Base-by-base conservation (phyloP, 1,140 invertebrate genomes). In the Aphelenchoides avenae region DNA sequence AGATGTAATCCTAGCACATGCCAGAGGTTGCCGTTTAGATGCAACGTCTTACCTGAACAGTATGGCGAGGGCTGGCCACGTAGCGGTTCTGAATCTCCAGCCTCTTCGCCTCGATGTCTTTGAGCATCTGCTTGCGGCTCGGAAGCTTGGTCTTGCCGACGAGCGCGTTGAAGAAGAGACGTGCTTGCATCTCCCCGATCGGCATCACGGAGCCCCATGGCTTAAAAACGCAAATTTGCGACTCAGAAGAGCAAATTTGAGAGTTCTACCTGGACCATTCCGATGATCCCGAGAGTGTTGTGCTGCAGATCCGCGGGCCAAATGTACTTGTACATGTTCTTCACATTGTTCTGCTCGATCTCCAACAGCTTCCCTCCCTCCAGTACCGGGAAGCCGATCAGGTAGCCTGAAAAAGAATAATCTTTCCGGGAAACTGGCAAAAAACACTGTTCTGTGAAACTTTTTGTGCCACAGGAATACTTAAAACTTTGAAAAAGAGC, bases 141-240 rank as follows among this genome's bases (percentile, higher is more conserved):
- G 61, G 64, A 11, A 63, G 34, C 41, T 63, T 48, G 11, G 52
- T 67, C 4, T 26, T 9, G 11, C 61, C 61, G n/a, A 44, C 49
- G 18, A 63, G 66, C 13, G 30, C 29, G 24, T 52, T 36, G 27
- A 68, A 63, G 44, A 66, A 63, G 6, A 63, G 20, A 5, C 61
- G 31, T 5, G 46, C 72, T 65, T 83, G 82, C 30, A 82, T 71
- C 65, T 83, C 82, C n/a, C 78, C 74, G 15, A 82, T 76, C 5
- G 82, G 80, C 68, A 81, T 76, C n/a, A 81, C 72, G 7, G 80
- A 69, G 29, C 80, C 80, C 7, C 81, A 40, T 20, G 81, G 79
- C 63, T 54, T 13, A 54, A n/a, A 54, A 61, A n/a, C 7, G 40
- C n/a, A n/a, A n/a, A n/a, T n/a, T n/a, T 39, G 51, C 47, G 9